Evolutionary conservation across 2,113 vertebrate genomes (phyloP).

Genomic region (Tyto alba): DNA sequence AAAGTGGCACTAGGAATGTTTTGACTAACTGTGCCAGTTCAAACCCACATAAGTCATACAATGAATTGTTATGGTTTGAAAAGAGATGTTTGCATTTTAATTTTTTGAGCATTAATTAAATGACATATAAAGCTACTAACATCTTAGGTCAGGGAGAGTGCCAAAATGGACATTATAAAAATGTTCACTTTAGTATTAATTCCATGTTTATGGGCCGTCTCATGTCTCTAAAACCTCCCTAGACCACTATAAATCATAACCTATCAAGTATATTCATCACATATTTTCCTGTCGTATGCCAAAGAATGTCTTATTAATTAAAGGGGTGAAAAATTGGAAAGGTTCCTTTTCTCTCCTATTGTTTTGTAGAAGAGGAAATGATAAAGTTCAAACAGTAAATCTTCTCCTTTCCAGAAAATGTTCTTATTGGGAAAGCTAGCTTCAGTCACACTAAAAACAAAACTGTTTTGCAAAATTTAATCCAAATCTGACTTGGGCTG

Average conservation of each 20-base stretch:
- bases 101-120: slow-evolving; percentile 48
- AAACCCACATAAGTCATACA: slow-evolving; percentile 47
- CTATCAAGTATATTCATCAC: slow-evolving; percentile 64
- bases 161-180: slow-evolving; percentile 69
- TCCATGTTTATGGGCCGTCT: slow-evolving; percentile 64
- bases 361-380: slow-evolving; percentile 60
- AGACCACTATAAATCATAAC: slow-evolving; percentile 64
- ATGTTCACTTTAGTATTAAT: slow-evolving; percentile 56
- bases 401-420: slow-evolving; percentile 43
- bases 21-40: slow-evolving; percentile 43
- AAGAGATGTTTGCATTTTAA: slow-evolving; percentile 38
- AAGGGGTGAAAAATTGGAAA: slow-evolving; percentile 55
- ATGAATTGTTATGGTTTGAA: slow-evolving; percentile 46
- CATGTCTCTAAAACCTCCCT: slow-evolving; percentile 57
- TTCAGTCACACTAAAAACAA: slow-evolving; percentile 37
- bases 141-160: slow-evolving; percentile 30
- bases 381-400: slow-evolving; percentile 42
- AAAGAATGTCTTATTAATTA: slow-evolving; percentile 67
- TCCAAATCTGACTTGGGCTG: not conserved
- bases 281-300: slow-evolving; percentile 56
- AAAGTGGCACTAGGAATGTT: slow-evolving; percentile 57
- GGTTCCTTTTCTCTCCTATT: slow-evolving; percentile 33
- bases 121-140: slow-evolving; percentile 63
- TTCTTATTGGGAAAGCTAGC: slow-evolving; percentile 31
- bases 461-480: not conserved